Base-by-base conservation (phyloP, 2,888 invertebrate genomes). In the Lissocephala sabroskyi region DNA sequence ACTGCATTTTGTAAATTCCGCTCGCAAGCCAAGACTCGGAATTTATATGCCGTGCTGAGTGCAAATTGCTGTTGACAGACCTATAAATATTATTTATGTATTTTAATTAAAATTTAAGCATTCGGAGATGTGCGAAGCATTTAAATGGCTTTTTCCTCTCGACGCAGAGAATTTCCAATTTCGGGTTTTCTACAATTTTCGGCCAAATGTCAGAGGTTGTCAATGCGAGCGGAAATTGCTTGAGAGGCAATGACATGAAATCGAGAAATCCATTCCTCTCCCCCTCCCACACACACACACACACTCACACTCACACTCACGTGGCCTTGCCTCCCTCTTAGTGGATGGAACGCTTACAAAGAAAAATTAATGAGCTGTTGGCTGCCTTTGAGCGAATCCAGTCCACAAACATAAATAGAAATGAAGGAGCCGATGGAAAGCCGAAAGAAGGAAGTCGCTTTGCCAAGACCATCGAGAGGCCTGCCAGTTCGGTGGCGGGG, bases 61-160 rank as follows among this genome's bases (percentile, higher is more conserved):
- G 23, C 23, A 23, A 23, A 23, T 23, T 23, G 23, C 23, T 51
- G 64, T 43, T 57, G 62, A 62, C 62, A 64, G 52, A 44, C 29
- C 41, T 48, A 59, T 45, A 59, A 52, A 59, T 71, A 70, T 71
- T 78, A 64, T 71, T 71, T 66, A 78, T 66, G 73, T 45, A 62
- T 71, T 71, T 66, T 71, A 78, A 78, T 78, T 78, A 66, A 77
- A 60, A 71, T 75, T 66, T 58, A 37, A 71, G 55, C 67, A 66
- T 71, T 35, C 14, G 7, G 5, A 17, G 6, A 2, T 36, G 5
- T 36, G 10, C 16, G 14, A 17, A 16, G n/a, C n/a, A n/a, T n/a
- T n/a, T n/a, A n/a, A n/a, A n/a, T n/a, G n/a, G n/a, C n/a, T n/a
- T n/a, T n/a, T n/a, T n/a, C n/a, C n/a, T n/a, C n/a, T n/a, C n/a